Evolutionary conservation across 2,797 vertebrate genomes (phyloP).

Genomic region (Bradypus variegatus): DNA sequence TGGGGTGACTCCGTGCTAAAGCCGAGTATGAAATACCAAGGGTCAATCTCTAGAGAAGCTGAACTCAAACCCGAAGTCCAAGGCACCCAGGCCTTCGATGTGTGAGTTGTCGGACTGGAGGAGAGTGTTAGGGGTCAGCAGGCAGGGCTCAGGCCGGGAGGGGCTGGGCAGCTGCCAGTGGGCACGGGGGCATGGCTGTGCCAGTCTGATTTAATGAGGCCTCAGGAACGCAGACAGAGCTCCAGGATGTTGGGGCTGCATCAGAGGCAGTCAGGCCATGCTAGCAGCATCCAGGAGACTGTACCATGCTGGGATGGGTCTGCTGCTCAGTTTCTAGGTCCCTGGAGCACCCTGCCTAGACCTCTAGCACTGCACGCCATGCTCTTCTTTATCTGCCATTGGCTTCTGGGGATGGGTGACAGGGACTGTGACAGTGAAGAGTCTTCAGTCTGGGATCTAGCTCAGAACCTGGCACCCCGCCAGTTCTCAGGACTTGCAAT

Average conservation of each 20-base stretch:
- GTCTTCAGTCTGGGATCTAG: not conserved
- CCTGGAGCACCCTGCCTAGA: not conserved
- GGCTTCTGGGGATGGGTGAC: not conserved
- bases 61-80: not conserved
- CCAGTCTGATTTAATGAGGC: not conserved
- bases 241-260: not conserved
- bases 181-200: not conserved
- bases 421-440: not conserved
- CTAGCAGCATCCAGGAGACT: not conserved
- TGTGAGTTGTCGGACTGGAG: not conserved
- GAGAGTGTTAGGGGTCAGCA: not conserved
- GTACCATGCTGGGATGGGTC: too few species aligned
- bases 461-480: not conserved
- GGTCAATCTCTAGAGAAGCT: not conserved
- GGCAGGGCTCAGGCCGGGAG: not conserved
- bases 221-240: not conserved
- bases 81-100: not conserved
- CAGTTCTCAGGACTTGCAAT: not conserved
- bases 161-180: not conserved
- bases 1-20: not conserved
- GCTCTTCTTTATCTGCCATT: not conserved
- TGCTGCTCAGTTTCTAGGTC: not conserved
- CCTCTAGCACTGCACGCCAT: accelerated
- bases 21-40: not conserved
- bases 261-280: too few species aligned